These are phyloP conservation scores for Drosophila burlai DNA, from an alignment of 1,140 invertebrate genomes.

Conservation along the genomic window DNA sequence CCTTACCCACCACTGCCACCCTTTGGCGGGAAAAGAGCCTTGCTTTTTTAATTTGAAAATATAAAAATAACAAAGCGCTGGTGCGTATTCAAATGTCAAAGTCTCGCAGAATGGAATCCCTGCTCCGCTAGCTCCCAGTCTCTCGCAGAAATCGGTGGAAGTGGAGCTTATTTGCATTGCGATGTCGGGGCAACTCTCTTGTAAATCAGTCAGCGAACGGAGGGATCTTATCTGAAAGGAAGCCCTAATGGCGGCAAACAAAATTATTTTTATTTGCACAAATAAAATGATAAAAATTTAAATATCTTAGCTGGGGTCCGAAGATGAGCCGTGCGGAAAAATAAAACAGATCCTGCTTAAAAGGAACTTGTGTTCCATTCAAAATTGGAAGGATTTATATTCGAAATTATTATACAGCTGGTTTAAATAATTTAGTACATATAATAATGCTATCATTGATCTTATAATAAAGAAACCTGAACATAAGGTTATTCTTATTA, in stretches of 20 bases:
- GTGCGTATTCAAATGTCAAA: conserved; percentile 71
- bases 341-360: too few species aligned
- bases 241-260: conserved; percentile 9
- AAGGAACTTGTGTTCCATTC: too few species aligned
- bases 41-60: conserved; percentile 82
- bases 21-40: conserved; percentile 48
- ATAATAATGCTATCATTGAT: neutral
- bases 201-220: conserved; percentile 23
- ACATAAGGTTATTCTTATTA: neutral
- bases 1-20: conserved; percentile 3
- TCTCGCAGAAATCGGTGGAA: conserved; percentile 3
- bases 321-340: neutral
- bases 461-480: neutral
- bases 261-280: conserved; percentile 5
- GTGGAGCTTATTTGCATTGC: conserved; percentile 21
- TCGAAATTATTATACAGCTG: too few species aligned
- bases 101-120: conserved; percentile 37
- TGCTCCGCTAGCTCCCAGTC: neutral
- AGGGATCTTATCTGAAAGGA: conserved; percentile 23
- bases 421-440: neutral
- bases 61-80: conserved; percentile 77
- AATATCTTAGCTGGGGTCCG: neutral
- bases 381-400: too few species aligned
- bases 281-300: neutral
- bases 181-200: conserved; percentile 15